phyloP scores from a whole-genome alignment of 2,113 vertebrate genomes.

The Acinonyx jubatus region DNA sequence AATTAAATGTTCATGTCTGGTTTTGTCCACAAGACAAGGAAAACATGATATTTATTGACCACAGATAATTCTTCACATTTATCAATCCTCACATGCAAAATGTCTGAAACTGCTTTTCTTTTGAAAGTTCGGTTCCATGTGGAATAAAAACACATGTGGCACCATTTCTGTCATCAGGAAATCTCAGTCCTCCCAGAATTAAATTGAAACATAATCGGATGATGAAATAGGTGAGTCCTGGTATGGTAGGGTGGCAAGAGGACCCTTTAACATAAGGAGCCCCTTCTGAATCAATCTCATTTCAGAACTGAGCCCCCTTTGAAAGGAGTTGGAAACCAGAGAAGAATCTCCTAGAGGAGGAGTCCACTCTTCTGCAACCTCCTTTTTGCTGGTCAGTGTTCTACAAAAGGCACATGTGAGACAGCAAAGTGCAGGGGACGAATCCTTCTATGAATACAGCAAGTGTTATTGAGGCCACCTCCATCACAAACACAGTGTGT shows the following conservation, averaged over 20 bases:
- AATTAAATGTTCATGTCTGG: background rate
- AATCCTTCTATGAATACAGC: background rate
- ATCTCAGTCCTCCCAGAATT: no score
- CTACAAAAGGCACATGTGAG: no score
- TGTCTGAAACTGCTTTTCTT: background rate
- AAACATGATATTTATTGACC: background rate
- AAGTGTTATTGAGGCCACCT: background rate
- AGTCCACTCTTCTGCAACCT: no score
- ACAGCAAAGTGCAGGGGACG: rapidly evolving
- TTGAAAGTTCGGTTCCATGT: background rate
- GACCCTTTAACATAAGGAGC: no score
- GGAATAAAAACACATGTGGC: background rate
- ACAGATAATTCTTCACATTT: background rate
- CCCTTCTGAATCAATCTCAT: background rate
- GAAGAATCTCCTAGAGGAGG: no score
- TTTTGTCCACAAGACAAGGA: background rate
- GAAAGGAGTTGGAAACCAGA: no score
- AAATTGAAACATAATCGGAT: no score
- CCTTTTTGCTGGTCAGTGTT: no score
- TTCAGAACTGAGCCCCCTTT: no score
- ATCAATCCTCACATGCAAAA: background rate
- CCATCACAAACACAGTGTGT: background rate
- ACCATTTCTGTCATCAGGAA: no score
- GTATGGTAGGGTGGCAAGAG: no score
- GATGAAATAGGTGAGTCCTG: no score